Conservation (phyloP, 2,888 invertebrate genomes). For the Apodemia duryi region DNA sequence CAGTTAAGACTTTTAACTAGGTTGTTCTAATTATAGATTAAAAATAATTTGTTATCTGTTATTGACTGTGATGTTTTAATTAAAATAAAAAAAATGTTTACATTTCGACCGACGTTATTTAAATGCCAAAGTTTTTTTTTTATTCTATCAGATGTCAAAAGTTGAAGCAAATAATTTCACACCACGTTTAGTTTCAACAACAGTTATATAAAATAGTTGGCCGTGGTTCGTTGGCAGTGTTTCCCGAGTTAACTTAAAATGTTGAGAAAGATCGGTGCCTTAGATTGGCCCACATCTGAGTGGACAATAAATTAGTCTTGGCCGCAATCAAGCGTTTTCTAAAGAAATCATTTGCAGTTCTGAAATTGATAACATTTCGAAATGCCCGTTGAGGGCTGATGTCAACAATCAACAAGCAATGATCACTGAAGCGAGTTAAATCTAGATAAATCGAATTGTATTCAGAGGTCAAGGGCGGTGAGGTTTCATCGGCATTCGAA, state of each 20-base stretch:
- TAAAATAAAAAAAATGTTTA: constrained; percentile 28
- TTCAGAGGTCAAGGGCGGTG: constrained; percentile 12
- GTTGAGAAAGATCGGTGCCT: constrained; percentile 67
- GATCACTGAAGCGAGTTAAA: constrained; percentile 1
- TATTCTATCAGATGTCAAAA: constrained; percentile 43
- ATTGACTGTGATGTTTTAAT: constrained; percentile 42
- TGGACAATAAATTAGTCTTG: constrained; percentile 64
- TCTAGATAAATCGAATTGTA: constrained; percentile 12
- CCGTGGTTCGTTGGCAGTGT: constrained; percentile 54
- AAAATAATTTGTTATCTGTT: constrained; percentile 45
- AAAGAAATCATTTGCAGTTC: constrained; percentile 54
- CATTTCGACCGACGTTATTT: too few relatives aligned
- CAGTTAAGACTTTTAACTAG: constrained; percentile 47
- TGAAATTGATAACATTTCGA: constrained; percentile 63
- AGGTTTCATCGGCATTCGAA: constrained; percentile 14
- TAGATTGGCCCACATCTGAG: constrained; percentile 69
- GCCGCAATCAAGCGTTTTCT: constrained; percentile 66
- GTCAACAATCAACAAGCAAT: constrained; percentile 17
- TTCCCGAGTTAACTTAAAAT: constrained; percentile 59
- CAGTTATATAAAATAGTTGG: constrained; percentile 69
- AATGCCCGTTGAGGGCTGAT: constrained; percentile 37
- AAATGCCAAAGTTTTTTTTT: too few relatives aligned
- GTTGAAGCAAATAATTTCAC: constrained; percentile 39
- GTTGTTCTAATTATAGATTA: constrained; percentile 43
- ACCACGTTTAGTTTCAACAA: constrained; percentile 62